Evolutionary conservation across 2,797 vertebrate species (phyloP), one percentile per base, ranked within the genome.

Genomic region (Megalops cyprinoides): DNA sequence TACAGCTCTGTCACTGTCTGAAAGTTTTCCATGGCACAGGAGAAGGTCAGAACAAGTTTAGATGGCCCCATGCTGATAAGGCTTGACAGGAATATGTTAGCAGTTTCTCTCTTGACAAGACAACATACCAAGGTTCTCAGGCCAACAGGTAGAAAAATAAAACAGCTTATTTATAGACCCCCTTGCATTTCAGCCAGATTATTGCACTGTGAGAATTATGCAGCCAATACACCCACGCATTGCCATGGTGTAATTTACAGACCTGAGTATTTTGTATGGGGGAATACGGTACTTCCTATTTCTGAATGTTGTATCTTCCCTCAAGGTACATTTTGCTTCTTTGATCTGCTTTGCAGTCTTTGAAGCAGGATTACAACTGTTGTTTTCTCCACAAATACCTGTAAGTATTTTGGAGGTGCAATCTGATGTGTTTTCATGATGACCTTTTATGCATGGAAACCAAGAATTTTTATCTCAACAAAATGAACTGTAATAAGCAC

Each of bases 11-110:
- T 84, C 84, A 84, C 81, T 83, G 83, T 79, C 34, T 84, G 79
- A 81, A 87, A 85, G 76, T 88, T 91, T 90, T 90, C 89, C 87
- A 87, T 85, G 88, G 85, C 88, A 87, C 71, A 83, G 76, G 85
- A 84, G 90, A 92, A 91, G 87, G 91, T 90, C 91, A 90, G 85
- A 85, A 87, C 69, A 84, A 88, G 84, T 91, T 89, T 91, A 91
- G 89, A 89, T 82, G 86, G 84, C 83, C 82, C 60, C 86, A 46
- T 83, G 87, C 76, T 84, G 84, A 85, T 87, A 87, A 80, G 4
- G 85, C 87, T 87, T 84, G n/a, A n/a, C n/a, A n/a, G 82, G 87
- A 90, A 90, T 88, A 90, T 78, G 81, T 85, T 81, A 85, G 83
- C 84, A 80, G 85, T 84, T 89, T 89, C 83, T 83, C 77, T 86